Conservation (phyloP, 92 coral and sea anemone genomes). For the Phymanthus crucifer region DNA sequence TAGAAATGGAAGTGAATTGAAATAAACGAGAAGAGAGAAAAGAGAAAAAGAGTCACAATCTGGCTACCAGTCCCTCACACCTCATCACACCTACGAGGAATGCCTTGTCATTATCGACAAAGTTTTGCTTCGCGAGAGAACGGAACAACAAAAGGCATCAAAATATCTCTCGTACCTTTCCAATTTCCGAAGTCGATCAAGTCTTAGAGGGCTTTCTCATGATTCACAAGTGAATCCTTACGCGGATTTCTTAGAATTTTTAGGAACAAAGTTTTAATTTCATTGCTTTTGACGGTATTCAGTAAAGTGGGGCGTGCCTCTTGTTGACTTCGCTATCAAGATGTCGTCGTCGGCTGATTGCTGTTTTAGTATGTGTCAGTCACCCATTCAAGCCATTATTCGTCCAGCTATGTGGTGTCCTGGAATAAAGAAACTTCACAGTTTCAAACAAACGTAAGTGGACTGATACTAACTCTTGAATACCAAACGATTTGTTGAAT, state of each 20-base stretch:
- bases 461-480: background rate
- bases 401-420: constrained; percentile 98
- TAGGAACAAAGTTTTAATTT: background rate
- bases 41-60: too few species aligned
- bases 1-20: too few species aligned
- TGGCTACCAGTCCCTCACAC: background rate
- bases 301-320: background rate
- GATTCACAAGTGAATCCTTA: background rate
- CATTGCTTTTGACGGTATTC: background rate
- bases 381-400: constrained; percentile 84
- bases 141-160: background rate
- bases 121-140: background rate
- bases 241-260: background rate
- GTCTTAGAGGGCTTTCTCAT: background rate
- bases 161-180: background rate
- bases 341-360: constrained; percentile 95
- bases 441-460: constrained; percentile 81
- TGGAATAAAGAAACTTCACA: constrained; percentile 76
- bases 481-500: background rate
- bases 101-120: constrained; percentile 4
- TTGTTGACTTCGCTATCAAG: background rate
- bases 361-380: constrained; percentile 90
- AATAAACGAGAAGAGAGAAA: too few species aligned
- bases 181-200: background rate
- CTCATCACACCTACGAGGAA: background rate